Conservation (phyloP, 2,113 vertebrate genomes). For the human region DNA sequence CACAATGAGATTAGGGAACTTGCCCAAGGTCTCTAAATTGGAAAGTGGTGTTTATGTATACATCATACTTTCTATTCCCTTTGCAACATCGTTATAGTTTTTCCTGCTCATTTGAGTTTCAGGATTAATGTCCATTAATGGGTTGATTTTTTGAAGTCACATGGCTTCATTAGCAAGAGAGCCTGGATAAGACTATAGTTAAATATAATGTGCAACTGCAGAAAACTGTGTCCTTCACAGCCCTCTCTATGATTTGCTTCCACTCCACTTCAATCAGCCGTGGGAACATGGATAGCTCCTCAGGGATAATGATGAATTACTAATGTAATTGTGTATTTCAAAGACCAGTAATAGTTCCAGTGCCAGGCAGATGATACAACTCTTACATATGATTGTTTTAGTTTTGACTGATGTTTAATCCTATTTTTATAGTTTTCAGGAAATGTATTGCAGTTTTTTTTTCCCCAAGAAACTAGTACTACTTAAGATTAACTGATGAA, state of each 20-base stretch:
- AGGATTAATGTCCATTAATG: neutral
- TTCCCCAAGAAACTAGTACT: conserved; percentile 57
- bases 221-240: neutral
- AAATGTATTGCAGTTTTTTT: conserved; percentile 74
- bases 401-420: conserved; percentile 80
- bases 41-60: neutral
- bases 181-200: neutral
- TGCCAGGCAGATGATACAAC: neutral
- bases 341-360: neutral
- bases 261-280: conserved; percentile 22
- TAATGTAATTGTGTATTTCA: conserved; percentile 37
- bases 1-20: neutral
- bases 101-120: neutral
- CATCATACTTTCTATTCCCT: neutral
- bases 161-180: neutral
- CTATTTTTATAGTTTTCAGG: conserved; percentile 75
- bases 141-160: neutral
- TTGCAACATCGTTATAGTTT: neutral
- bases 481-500: conserved; percentile 40
- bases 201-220: neutral
- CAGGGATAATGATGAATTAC: conserved; percentile 7
- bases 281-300: neutral
- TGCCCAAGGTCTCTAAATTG: neutral
- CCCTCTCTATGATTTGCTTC: neutral
- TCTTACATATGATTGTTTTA: conserved; percentile 79